Conservation (phyloP, 1,140 invertebrate genomes). For the Drosophila watanabei region DNA sequence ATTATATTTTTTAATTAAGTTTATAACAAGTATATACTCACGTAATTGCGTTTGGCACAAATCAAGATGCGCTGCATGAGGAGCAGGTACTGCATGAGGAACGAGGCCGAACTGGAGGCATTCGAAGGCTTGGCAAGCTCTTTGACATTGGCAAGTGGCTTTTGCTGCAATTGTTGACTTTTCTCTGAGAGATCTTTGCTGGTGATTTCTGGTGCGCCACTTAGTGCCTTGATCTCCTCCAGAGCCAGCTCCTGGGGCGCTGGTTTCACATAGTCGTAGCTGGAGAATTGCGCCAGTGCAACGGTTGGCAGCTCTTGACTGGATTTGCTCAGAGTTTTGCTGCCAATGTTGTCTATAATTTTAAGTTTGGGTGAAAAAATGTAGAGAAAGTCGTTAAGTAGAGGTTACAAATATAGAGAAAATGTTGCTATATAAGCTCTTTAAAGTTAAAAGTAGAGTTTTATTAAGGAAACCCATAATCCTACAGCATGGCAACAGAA, state of each 20-base stretch:
- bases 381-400: slow-evolving; percentile 25
- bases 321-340: slow-evolving; percentile 48
- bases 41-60: slow-evolving; percentile 88
- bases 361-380: not conserved
- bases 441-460: not conserved
- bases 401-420: not conserved
- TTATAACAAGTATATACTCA: slow-evolving; percentile 83
- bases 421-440: not conserved
- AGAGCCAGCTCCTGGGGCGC: slow-evolving; percentile 68
- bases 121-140: slow-evolving; percentile 45
- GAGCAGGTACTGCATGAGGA: slow-evolving; percentile 87
- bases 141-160: slow-evolving; percentile 40
- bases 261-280: slow-evolving; percentile 68
- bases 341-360: slow-evolving; percentile 60
- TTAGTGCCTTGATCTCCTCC: slow-evolving; percentile 74
- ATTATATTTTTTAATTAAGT: not conserved
- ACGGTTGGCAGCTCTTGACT: slow-evolving; percentile 36
- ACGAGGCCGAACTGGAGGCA: slow-evolving; percentile 73
- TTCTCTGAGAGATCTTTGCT: slow-evolving; percentile 19
- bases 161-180: not conserved
- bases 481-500: slow-evolving; percentile 33
- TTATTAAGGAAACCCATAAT: not conserved
- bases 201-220: slow-evolving; percentile 11
- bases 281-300: slow-evolving; percentile 56
- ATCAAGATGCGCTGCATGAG: slow-evolving; percentile 89